Base-by-base conservation (phyloP, 2,888 invertebrate species). In the Cerastoderma edule region DNA sequence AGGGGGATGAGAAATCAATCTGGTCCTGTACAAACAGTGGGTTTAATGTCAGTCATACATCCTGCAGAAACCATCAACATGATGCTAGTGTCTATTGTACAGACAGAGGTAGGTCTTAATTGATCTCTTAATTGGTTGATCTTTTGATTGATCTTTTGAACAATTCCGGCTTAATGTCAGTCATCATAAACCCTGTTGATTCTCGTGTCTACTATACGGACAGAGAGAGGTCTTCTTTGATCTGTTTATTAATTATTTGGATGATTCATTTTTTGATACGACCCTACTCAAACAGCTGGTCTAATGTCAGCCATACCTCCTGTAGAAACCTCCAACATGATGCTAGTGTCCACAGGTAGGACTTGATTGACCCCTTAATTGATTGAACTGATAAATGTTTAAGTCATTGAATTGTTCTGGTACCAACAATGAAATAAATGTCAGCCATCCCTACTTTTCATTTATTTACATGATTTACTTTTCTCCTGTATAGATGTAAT, bases 11-110 rank as follows among this genome's bases (percentile, higher is more conserved):
- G 75, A 81, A 83, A 39, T 80, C 84, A 6, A 83, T 88, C 24
- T 87, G 85, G 83, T 83, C 83, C 0, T 88, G 88, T 71, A 78
- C 80, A 2, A 83, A 83, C 68, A 82, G 83, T 27, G 81, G 80
- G 19, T 85, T 85, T 75, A 85, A 85, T 57, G 84, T 78, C 6
- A 85, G 83, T 13, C 83, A 81, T 28, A 80, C 80, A 0, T 83
- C 83, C 6, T 86, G 85, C 67, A 70, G 80, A 27, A 83, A 83
- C 13, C 84, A 84, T 56, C 72, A 81, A 60, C 81, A 85, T 73
- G 86, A 86, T 60, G 88, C 87, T 19, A 80, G 85, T 30, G 88
- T 88, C 30, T 83, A 83, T 44, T 88, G 88, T 68, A 86, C 85
- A n/a, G 86, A 84, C 56, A 75, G 79, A 71, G 85, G 88, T 87